Conservation (phyloP, 1,140 invertebrate species). For the Drosophila suzukii region DNA sequence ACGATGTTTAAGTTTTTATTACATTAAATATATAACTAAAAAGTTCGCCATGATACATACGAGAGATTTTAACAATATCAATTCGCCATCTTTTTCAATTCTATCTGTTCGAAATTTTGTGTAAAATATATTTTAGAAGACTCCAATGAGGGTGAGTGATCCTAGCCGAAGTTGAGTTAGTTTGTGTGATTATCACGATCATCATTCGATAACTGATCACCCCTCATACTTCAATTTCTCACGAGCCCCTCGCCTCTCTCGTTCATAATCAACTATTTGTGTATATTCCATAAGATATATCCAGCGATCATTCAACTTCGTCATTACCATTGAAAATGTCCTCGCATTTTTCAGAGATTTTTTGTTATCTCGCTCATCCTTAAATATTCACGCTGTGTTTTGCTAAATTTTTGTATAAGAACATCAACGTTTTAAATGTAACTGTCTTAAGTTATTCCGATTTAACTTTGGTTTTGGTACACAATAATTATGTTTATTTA, state of each 20-base stretch:
- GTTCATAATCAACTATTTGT: constrained; percentile 17
- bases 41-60: constrained; percentile 34
- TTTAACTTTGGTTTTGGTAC: constrained; percentile 47
- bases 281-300: constrained; percentile 6
- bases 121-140: constrained; percentile 75
- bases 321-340: constrained; percentile 26
- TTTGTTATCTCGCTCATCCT: constrained; percentile 23
- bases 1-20: background rate
- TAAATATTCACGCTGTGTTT: constrained; percentile 83
- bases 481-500: constrained; percentile 29
- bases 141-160: constrained; percentile 84
- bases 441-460: constrained; percentile 16
- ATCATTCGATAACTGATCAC: constrained; percentile 37
- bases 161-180: constrained; percentile 46
- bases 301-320: constrained; percentile 10
- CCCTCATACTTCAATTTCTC: constrained; percentile 37
- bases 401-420: constrained; percentile 54
- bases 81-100: constrained; percentile 61
- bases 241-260: constrained; percentile 15
- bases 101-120: constrained; percentile 56
- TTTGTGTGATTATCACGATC: constrained; percentile 32
- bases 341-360: constrained; percentile 20
- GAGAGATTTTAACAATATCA: constrained; percentile 47
- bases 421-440: constrained; percentile 28
- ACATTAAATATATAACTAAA: constrained; percentile 8